Conservation (phyloP, 2,113 vertebrate species). For the Globicephala melas region DNA sequence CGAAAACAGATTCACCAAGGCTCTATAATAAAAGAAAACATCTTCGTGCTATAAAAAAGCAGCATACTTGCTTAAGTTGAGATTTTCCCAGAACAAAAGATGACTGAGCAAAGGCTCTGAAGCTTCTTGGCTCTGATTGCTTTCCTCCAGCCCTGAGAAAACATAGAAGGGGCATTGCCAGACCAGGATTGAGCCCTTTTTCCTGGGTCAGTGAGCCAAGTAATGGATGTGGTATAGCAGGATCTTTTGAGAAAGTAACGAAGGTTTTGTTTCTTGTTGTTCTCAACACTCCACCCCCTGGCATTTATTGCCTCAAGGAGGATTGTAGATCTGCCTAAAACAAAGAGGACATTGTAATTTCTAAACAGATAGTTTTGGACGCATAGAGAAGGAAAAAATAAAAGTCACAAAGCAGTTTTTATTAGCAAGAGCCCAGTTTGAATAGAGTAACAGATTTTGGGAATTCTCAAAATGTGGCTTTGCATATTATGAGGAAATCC, state of each 20-base stretch:
- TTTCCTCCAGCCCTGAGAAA: neutral
- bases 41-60: neutral
- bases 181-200: neutral
- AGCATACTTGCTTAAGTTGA: neutral
- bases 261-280: neutral
- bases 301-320: neutral
- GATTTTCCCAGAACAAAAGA: neutral
- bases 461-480: neutral
- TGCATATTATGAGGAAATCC: neutral
- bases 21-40: neutral
- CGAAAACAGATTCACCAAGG: neutral
- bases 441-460: neutral
- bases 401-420: neutral
- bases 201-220: neutral
- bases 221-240: neutral
- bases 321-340: neutral
- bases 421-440: neutral
- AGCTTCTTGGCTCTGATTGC: neutral
- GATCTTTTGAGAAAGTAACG: slow-evolving; percentile 2
- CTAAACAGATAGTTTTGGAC: neutral
- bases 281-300: neutral
- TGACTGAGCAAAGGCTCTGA: neutral
- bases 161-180: neutral
- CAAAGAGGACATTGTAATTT: neutral
- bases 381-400: neutral